These are phyloP conservation scores for Hydrozoanthus tunicans DNA, from an alignment of 64 coral and sea anemone species.

Conservation along the genomic window DNA sequence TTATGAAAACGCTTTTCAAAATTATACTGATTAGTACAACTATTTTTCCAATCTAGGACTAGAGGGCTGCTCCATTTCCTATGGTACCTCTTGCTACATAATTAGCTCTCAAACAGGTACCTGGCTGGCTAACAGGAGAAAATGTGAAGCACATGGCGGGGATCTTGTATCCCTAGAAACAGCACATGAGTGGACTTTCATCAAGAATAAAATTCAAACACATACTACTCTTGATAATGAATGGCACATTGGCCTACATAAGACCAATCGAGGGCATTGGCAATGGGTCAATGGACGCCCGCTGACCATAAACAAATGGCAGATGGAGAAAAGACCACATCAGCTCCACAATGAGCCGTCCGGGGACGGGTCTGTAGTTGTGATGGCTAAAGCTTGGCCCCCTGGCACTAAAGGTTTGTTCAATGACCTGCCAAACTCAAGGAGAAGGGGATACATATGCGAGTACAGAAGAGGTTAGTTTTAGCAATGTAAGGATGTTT, in stretches of 20 bases:
- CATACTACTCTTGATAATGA: background rate
- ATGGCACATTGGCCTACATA: slow-evolving; percentile 65
- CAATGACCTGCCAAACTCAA: background rate
- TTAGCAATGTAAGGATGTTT: too few relatives aligned
- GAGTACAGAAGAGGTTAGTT: background rate
- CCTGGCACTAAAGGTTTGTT: slow-evolving; percentile 26
- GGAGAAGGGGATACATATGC: slow-evolving; percentile 1
- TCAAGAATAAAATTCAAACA: background rate
- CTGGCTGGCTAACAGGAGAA: too few relatives aligned
- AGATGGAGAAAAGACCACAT: slow-evolving; percentile 2
- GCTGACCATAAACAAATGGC: slow-evolving; percentile 61
- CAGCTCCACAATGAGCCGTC: slow-evolving; percentile 31
- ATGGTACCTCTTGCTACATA: too few relatives aligned
- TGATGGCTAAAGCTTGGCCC: slow-evolving; percentile 51
- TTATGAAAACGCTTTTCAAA: too few relatives aligned
- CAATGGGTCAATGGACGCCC: slow-evolving; percentile 54
- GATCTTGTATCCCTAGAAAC: background rate
- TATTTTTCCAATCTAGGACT: too few relatives aligned
- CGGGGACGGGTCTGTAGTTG: slow-evolving; percentile 25
- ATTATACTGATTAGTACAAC: too few relatives aligned
- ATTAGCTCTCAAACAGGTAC: too few relatives aligned
- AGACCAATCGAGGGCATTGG: slow-evolving; percentile 27
- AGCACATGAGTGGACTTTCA: background rate
- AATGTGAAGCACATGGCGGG: too few relatives aligned
- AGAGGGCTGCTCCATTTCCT: too few relatives aligned